Conservation (phyloP, 2,888 invertebrate genomes). For the Unio delphinus region DNA sequence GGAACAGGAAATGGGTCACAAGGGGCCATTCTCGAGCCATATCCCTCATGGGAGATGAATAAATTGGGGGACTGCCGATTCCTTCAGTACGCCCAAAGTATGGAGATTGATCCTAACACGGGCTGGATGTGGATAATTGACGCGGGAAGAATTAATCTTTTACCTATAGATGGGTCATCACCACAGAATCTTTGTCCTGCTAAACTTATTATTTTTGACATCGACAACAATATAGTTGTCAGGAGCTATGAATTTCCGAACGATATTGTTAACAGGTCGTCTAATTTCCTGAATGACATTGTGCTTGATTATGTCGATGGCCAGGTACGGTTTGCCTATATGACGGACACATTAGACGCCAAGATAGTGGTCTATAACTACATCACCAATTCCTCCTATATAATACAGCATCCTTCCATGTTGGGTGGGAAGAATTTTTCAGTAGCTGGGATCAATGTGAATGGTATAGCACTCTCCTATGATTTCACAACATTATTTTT, state of each 20-base stretch:
- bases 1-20: slow-evolving; percentile 2
- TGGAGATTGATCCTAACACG: slow-evolving; percentile 36
- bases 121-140: slow-evolving; percentile 46
- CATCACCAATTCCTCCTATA: slow-evolving; percentile 16
- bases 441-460: background rate
- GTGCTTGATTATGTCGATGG: slow-evolving; percentile 30
- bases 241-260: slow-evolving; percentile 20
- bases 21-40: slow-evolving; percentile 19
- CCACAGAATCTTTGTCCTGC: slow-evolving; percentile 28
- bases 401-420: slow-evolving; percentile 23
- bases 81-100: slow-evolving; percentile 37
- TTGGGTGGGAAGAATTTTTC: background rate
- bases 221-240: slow-evolving; percentile 5
- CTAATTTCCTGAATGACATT: slow-evolving; percentile 35
- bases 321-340: slow-evolving; percentile 24
- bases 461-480: slow-evolving; percentile 35
- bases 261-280: slow-evolving; percentile 17
- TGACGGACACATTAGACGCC: slow-evolving; percentile 24
- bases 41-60: slow-evolving; percentile 28
- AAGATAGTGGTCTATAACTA: slow-evolving; percentile 28
- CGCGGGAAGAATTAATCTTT: slow-evolving; percentile 23
- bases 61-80: slow-evolving; percentile 21
- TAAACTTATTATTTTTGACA: slow-evolving; percentile 27
- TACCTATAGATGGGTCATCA: background rate
- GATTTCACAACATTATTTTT: slow-evolving; percentile 27